Conservation (phyloP, 1,140 invertebrate species). For the Euura saliciscinereae region DNA sequence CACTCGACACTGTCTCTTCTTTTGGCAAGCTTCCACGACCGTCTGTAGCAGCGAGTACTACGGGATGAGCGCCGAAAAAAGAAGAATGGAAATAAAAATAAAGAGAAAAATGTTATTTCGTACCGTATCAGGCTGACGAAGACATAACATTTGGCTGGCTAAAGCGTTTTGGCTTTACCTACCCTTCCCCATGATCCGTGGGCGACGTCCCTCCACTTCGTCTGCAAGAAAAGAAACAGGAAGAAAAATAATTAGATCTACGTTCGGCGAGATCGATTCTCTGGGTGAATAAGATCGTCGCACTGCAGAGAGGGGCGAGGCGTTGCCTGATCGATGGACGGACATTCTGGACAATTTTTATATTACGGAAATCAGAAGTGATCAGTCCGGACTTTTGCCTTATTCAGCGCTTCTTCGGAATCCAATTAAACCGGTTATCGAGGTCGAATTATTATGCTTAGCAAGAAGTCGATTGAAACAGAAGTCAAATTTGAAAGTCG, state of each 20-base stretch:
- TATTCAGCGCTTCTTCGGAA: too few relatives aligned
- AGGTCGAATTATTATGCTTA: too few relatives aligned
- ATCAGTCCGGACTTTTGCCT: too few relatives aligned
- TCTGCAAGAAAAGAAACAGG: background rate
- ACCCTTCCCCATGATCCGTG: conserved; percentile 3
- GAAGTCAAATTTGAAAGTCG: too few relatives aligned
- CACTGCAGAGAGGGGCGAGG: background rate
- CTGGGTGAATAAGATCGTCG: too few relatives aligned
- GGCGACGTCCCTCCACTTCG: conserved; percentile 1
- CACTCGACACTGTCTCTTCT: conserved; percentile 56
- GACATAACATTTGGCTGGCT: background rate
- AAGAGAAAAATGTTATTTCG: background rate
- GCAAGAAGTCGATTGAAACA: too few relatives aligned
- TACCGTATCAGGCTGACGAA: background rate
- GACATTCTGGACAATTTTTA: background rate
- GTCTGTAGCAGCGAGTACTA: conserved; percentile 60
- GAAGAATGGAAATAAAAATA: background rate
- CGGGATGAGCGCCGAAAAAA: background rate
- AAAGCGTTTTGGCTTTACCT: background rate
- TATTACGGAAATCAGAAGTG: too few relatives aligned
- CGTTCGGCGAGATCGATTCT: too few relatives aligned
- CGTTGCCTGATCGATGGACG: background rate
- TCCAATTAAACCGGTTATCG: too few relatives aligned
- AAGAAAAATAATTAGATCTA: too few relatives aligned
- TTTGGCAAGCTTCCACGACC: conserved; percentile 60